Conservation (phyloP, 2,113 vertebrate genomes). For the Anser cygnoides region DNA sequence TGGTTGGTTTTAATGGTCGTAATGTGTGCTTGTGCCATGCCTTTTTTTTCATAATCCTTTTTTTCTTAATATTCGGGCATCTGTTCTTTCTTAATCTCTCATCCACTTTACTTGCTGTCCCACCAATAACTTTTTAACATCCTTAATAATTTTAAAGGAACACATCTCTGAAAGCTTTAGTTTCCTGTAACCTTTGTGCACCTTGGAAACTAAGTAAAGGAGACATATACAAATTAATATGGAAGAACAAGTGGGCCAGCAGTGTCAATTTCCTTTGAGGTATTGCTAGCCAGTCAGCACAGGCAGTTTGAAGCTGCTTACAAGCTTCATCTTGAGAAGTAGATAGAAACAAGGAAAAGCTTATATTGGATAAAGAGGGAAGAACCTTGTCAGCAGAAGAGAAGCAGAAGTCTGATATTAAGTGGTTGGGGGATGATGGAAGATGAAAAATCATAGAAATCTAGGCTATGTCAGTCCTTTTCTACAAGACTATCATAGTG, state of each 20-base stretch:
- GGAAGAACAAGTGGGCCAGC: background rate
- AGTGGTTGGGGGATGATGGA: background rate
- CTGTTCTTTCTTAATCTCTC: background rate
- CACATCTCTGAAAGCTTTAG: background rate
- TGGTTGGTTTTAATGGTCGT: background rate
- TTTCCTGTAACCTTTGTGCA: background rate
- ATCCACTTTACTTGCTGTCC: background rate
- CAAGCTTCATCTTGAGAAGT: rapidly evolving
- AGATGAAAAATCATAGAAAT: background rate
- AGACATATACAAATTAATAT: background rate
- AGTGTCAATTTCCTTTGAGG: background rate
- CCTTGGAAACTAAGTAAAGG: background rate
- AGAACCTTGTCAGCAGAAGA: background rate
- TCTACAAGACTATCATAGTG: rapidly evolving
- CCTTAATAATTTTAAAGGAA: background rate
- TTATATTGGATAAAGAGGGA: background rate
- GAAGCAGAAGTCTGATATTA: background rate
- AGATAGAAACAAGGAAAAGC: background rate
- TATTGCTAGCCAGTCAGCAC: background rate
- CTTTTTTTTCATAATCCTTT: background rate
- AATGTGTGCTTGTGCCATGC: background rate
- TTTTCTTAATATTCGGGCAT: background rate
- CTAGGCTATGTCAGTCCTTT: background rate
- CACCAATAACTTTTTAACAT: background rate
- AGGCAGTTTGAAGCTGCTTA: background rate